A percentile compares a stretch with the other conserved stretches of the same genome.
Conservation (phyloP, 2,888 invertebrate species). For the Acholoe squamosa region DNA sequence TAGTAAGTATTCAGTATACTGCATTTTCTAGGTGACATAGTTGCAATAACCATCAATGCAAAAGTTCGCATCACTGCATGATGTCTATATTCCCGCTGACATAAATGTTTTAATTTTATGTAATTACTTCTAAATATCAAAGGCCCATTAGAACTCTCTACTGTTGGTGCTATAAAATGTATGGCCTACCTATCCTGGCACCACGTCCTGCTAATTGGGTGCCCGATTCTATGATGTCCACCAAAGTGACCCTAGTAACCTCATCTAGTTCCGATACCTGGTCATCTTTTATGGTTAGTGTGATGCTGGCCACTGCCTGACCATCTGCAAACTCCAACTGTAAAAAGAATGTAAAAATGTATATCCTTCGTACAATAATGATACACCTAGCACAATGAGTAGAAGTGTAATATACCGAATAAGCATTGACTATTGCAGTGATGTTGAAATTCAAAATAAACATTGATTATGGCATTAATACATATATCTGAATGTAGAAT, state of each 20-base stretch:
- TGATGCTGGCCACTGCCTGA: slow-evolving; percentile 76
- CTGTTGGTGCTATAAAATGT: not conserved
- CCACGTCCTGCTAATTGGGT: slow-evolving; percentile 74
- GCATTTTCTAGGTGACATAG: too few relatives aligned
- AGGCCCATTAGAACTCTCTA: too few relatives aligned
- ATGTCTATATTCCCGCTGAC: too few relatives aligned
- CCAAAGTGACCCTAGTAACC: slow-evolving; percentile 77
- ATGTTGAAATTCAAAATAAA: too few relatives aligned
- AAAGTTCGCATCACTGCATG: too few relatives aligned
- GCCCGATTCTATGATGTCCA: slow-evolving; percentile 75
- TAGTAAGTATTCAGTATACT: too few relatives aligned
- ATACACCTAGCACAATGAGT: too few relatives aligned
- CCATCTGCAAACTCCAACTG: slow-evolving; percentile 80
- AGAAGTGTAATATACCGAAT: not conserved
- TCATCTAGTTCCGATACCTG: slow-evolving; percentile 78
- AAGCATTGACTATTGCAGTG: not conserved
- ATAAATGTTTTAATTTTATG: too few relatives aligned
- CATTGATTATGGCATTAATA: too few relatives aligned
- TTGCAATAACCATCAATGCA: too few relatives aligned
- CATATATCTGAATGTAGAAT: too few relatives aligned
- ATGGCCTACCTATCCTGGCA: slow-evolving; percentile 77
- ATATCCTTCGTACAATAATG: not conserved
- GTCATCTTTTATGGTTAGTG: slow-evolving; percentile 79
- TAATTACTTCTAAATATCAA: slow-evolving; percentile 57
- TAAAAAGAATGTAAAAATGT: not conserved